phyloP scores from a whole-genome alignment of 2,113 vertebrate species.

The Xerus inauris region DNA sequence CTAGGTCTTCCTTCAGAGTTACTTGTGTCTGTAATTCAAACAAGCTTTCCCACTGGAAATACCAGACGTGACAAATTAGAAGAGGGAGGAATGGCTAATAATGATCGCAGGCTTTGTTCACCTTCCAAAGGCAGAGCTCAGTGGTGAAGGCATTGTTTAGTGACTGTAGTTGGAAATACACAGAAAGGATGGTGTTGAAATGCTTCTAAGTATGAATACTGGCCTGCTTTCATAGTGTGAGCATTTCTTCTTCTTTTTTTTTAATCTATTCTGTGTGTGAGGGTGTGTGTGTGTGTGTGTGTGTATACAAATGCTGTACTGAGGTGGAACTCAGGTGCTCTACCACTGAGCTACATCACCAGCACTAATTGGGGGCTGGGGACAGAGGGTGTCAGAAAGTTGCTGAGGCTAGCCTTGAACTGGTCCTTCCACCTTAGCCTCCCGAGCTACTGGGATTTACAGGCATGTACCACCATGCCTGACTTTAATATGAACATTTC shows the following conservation, averaged over 20 bases:
- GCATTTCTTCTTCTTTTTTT: background rate
- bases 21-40: background rate
- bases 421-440: too few species aligned
- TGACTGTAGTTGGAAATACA: background rate
- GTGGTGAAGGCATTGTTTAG: background rate
- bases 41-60: background rate
- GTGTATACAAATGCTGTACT: too few species aligned
- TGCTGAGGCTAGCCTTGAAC: too few species aligned
- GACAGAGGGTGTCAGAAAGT: too few species aligned
- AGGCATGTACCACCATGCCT: too few species aligned
- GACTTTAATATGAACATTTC: background rate
- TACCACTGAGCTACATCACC: too few species aligned
- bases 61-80: background rate
- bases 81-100: background rate
- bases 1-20: background rate
- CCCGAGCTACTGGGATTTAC: too few species aligned
- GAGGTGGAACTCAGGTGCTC: too few species aligned
- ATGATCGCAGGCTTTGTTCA: background rate
- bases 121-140: slow-evolving; percentile 30
- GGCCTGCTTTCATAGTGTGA: background rate
- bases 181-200: background rate
- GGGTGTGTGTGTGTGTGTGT: too few species aligned
- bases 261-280: too few species aligned
- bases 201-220: background rate
- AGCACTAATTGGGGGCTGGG: too few species aligned